These are phyloP conservation scores for Campylomormyrus numenius DNA, from an alignment of 2,113 vertebrate species.

Conservation along the genomic window DNA sequence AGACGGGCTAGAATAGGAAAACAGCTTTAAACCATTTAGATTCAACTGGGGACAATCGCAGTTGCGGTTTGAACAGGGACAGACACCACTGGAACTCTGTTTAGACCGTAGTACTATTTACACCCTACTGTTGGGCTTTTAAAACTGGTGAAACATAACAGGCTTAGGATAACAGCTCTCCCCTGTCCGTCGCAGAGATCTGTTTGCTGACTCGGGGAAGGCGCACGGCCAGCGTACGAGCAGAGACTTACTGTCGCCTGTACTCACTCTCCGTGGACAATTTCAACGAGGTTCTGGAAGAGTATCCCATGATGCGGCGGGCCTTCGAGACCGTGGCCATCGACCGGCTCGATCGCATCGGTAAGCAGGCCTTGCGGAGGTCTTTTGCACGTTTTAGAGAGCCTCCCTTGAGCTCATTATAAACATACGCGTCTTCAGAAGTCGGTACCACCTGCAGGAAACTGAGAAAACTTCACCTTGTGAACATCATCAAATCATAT, in stretches of 20 bases:
- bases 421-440: neutral
- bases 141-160: neutral
- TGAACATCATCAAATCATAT: neutral
- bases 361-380: slow-evolving; percentile 47
- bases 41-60: neutral
- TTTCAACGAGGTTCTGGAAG: slow-evolving; percentile 96
- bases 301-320: slow-evolving; percentile 96
- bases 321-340: slow-evolving; percentile 96
- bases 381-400: neutral
- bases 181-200: slow-evolving; percentile 67
- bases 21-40: neutral
- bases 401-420: neutral
- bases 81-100: neutral
- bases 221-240: slow-evolving; percentile 85
- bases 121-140: neutral
- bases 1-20: neutral
- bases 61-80: neutral
- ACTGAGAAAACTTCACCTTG: neutral
- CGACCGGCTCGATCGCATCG: slow-evolving; percentile 89
- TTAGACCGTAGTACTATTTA: neutral
- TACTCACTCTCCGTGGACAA: slow-evolving; percentile 91
- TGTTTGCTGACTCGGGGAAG: slow-evolving; percentile 88
- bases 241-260: slow-evolving; percentile 92
- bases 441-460: neutral
- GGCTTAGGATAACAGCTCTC: neutral